These are phyloP conservation scores for Neocrepidodera transversa DNA, from an alignment of 2,888 invertebrate genomes.

Conservation along the genomic window DNA sequence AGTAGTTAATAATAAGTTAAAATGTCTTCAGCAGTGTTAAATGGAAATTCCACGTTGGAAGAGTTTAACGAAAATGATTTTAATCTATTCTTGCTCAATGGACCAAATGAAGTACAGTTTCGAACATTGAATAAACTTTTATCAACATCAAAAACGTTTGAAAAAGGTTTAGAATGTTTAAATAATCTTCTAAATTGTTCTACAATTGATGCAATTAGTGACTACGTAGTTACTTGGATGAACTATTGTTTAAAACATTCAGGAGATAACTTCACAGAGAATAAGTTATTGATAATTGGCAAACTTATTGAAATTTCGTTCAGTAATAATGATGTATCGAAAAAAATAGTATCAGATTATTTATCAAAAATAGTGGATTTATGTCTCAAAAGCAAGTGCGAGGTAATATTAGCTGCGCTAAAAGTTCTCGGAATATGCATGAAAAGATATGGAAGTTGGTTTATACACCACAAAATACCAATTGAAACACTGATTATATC, in stretches of 20 bases:
- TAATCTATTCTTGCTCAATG: constrained; percentile 37
- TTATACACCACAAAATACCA: constrained; percentile 37
- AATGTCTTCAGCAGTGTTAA: constrained; percentile 6
- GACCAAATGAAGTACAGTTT: constrained; percentile 36
- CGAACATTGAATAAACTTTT: constrained; percentile 40
- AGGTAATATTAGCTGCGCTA: constrained; percentile 38
- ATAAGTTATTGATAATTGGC: constrained; percentile 36
- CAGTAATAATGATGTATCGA: constrained; percentile 42
- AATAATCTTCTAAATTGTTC: constrained; percentile 36
- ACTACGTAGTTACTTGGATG: constrained; percentile 41
- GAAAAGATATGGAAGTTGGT: constrained; percentile 43
- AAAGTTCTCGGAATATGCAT: constrained; percentile 38
- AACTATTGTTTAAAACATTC: constrained; percentile 40
- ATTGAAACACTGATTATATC: constrained; percentile 40
- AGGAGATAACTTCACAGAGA: constrained; percentile 40
- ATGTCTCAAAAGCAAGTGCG: constrained; percentile 37
- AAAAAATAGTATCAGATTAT: constrained; percentile 43
- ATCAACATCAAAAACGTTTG: constrained; percentile 37
- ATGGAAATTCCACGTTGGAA: not conserved
- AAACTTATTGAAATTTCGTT: constrained; percentile 38
- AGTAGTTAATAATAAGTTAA: not conserved
- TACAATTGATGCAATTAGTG: constrained; percentile 30
- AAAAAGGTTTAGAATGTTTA: constrained; percentile 43
- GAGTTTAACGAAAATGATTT: constrained; percentile 24
- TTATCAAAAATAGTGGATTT: constrained; percentile 42